Evolutionary conservation across 2,888 invertebrate species (phyloP).

Genomic region (Cheiracanthium punctorium): DNA sequence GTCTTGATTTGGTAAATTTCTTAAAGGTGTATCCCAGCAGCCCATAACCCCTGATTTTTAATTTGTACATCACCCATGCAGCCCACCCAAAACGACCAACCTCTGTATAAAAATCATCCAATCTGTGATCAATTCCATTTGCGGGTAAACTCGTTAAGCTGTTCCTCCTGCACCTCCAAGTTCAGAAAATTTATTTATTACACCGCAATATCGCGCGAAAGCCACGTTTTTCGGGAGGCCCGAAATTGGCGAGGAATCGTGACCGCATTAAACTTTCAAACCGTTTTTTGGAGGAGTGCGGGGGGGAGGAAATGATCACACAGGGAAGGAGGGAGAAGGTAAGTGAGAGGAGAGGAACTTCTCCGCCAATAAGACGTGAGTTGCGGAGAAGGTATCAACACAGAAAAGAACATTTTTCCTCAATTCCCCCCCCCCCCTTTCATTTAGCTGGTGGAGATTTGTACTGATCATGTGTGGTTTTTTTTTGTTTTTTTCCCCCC

Average conservation of each 20-base stretch:
- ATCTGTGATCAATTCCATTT: conserved; percentile 68
- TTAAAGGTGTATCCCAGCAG: no score
- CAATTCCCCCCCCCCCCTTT: not conserved
- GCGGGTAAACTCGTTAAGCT: conserved; percentile 64
- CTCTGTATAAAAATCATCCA: conserved; percentile 48
- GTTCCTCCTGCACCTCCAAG: not conserved
- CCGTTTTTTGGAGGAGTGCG: conserved; percentile 44
- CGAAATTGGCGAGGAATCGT: conserved; percentile 68
- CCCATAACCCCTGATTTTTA: no score
- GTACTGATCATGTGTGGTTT: not conserved
- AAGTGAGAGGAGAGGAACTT: conserved; percentile 33
- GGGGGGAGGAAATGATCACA: not conserved
- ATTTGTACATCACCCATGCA: conserved; percentile 45
- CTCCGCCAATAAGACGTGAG: conserved; percentile 65
- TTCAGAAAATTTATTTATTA: conserved; percentile 63
- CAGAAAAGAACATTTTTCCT: not conserved
- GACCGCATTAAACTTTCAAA: conserved; percentile 69
- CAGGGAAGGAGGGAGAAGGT: not conserved
- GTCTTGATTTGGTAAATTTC: no score
- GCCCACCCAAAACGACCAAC: not conserved
- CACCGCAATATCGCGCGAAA: conserved; percentile 62
- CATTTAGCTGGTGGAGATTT: conserved; percentile 12
- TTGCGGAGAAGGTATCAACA: conserved; percentile 32
- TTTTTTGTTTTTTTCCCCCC: not conserved
- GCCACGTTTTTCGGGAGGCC: conserved; percentile 59